Conservation (phyloP, 2,888 invertebrate genomes). For the Atethmia centrago region DNA sequence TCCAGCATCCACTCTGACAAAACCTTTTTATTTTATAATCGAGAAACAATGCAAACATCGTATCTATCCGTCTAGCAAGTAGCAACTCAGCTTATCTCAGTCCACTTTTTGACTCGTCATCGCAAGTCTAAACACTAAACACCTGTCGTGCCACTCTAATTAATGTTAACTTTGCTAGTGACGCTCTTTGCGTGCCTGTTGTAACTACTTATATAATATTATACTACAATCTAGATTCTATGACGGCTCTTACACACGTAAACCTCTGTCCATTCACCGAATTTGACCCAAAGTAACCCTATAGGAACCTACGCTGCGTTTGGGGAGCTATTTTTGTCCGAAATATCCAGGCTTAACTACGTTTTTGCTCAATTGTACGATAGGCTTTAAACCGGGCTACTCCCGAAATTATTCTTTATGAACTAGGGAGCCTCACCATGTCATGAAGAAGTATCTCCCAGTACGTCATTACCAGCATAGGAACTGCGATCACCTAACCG, state of each 20-base stretch:
- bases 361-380: not conserved
- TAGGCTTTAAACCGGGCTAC: not conserved
- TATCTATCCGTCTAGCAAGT: not conserved
- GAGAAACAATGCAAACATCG: not conserved
- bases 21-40: not conserved
- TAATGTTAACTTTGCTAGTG: slow-evolving; percentile 8
- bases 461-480: not conserved
- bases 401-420: not conserved
- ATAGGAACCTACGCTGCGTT: not conserved
- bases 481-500: not conserved
- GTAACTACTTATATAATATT: slow-evolving; percentile 10
- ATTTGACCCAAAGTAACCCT: slow-evolving; percentile 33
- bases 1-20: not conserved
- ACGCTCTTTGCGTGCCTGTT: slow-evolving; percentile 41
- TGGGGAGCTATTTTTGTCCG: not conserved
- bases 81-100: not conserved
- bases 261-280: slow-evolving; percentile 32
- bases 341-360: not conserved
- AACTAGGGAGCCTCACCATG: not conserved
- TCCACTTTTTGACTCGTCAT: not conserved
- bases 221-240: slow-evolving; percentile 16
- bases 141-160: slow-evolving; percentile 33
- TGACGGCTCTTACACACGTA: slow-evolving; percentile 29
- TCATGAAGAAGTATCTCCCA: not conserved
- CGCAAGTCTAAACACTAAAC: not conserved